phyloP scores from a whole-genome alignment of 2,797 vertebrate genomes.

The Momotus momota region DNA sequence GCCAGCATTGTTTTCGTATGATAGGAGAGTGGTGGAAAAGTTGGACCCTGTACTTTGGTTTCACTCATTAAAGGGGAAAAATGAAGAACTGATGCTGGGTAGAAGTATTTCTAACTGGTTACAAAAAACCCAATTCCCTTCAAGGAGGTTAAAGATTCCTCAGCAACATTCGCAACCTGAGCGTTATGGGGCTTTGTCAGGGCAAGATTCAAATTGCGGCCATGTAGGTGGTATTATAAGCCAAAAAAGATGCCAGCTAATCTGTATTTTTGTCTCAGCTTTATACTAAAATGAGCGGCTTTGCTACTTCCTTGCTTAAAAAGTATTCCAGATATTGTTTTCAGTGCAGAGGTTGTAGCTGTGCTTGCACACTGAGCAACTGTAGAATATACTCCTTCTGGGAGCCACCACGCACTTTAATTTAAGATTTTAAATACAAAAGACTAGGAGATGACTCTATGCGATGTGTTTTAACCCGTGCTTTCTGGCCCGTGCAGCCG shows the following conservation, averaged over 20 bases:
- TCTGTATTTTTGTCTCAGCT: background rate
- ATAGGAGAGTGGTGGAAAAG: background rate
- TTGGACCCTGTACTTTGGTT: rapidly evolving
- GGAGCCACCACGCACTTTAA: background rate
- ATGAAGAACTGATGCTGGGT: background rate
- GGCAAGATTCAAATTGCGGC: background rate
- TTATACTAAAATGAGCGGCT: background rate
- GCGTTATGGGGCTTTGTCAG: background rate
- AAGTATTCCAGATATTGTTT: background rate
- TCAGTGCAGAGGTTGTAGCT: background rate
- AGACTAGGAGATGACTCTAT: background rate
- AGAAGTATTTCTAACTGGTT: background rate
- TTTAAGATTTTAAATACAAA: background rate
- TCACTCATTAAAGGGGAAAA: constrained; percentile 21
- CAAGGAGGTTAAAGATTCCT: background rate
- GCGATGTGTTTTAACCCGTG: background rate
- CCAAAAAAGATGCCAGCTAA: background rate
- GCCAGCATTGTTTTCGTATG: background rate
- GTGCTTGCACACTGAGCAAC: background rate
- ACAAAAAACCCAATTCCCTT: background rate
- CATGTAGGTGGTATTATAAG: background rate
- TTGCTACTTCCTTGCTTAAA: background rate
- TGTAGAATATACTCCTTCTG: background rate
- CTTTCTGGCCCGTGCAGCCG: background rate
- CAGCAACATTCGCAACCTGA: background rate